Percentiles rank a stretch among this genome's conserved stretches.
phyloP scores from a whole-genome alignment of 2,888 invertebrate species.

The Cotesia congregata region DNA sequence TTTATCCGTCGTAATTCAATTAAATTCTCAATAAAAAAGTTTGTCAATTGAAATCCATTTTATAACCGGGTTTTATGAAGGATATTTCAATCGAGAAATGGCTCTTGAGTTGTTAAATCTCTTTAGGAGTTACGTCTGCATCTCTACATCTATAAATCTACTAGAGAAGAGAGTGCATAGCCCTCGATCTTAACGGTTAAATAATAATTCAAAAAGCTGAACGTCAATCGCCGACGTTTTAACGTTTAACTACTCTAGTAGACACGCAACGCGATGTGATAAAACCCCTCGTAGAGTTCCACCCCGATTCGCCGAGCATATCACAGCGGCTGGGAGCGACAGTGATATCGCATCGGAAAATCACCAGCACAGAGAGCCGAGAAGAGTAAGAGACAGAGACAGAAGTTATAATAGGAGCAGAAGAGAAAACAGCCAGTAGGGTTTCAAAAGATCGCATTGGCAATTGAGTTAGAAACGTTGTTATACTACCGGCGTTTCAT shows the following conservation, averaged over 20 bases:
- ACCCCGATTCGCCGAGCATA: conserved; percentile 3
- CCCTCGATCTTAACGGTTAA: conserved; percentile 37
- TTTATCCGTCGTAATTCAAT: conserved; percentile 16
- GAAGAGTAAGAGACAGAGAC: conserved; percentile 14
- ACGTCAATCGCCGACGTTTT: conserved; percentile 26
- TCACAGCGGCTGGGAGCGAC: background rate
- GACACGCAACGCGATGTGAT: background rate
- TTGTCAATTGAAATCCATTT: background rate
- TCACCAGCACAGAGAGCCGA: background rate
- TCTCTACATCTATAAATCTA: background rate
- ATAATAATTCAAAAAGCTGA: conserved; percentile 47
- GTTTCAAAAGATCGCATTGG: conserved; percentile 55
- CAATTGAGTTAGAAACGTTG: conserved; percentile 47
- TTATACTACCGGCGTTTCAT: conserved; percentile 40
- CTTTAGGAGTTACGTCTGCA: background rate
- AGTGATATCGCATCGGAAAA: background rate
- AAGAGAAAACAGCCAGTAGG: conserved; percentile 4
- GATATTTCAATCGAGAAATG: background rate
- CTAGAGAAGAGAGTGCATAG: background rate
- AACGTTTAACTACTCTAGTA: conserved; percentile 8
- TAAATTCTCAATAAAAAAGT: background rate
- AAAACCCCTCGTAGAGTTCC: conserved; percentile 13
- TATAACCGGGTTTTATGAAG: background rate
- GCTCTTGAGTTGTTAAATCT: background rate
- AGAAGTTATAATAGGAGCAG: conserved; percentile 6